These are phyloP conservation scores for Petromus typicus DNA, from an alignment of 2,113 vertebrate species.

Conservation along the genomic window DNA sequence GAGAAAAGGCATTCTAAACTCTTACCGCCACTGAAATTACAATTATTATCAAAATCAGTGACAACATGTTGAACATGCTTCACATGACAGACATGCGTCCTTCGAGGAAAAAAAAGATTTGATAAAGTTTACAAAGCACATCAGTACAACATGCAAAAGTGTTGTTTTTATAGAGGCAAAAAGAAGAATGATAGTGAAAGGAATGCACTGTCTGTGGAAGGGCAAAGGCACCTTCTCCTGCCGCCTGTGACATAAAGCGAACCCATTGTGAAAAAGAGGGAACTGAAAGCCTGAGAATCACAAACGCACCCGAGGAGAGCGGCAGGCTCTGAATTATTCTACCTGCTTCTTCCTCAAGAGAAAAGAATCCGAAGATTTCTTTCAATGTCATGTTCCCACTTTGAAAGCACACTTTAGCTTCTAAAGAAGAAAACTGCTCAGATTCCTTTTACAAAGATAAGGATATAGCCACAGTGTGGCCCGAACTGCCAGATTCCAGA, in stretches of 20 bases:
- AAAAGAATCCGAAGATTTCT: not conserved
- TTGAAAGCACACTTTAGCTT: conserved; percentile 32
- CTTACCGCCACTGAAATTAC: conserved; percentile 12
- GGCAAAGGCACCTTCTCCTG: not conserved
- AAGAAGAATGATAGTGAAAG: not conserved
- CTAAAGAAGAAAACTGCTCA: not conserved
- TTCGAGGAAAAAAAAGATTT: not conserved
- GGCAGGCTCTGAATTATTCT: conserved; percentile 12
- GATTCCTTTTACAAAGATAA: conserved; percentile 40
- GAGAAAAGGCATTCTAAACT: too few species aligned
- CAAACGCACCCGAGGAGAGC: not conserved
- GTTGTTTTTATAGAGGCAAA: not conserved
- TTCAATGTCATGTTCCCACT: not conserved
- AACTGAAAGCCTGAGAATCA: not conserved
- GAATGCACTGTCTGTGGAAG: not conserved
- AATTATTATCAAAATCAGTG: not conserved
- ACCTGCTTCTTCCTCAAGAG: not conserved
- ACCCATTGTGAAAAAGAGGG: not conserved
- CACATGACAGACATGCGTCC: not conserved
- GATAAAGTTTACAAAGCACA: not conserved
- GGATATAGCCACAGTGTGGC: not conserved
- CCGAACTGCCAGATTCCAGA: conserved; percentile 31
- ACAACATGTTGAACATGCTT: not conserved
- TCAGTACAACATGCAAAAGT: not conserved
- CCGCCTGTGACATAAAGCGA: not conserved